phyloP scores from a whole-genome alignment of 1,140 invertebrate genomes.

The Maniola jurtina region DNA sequence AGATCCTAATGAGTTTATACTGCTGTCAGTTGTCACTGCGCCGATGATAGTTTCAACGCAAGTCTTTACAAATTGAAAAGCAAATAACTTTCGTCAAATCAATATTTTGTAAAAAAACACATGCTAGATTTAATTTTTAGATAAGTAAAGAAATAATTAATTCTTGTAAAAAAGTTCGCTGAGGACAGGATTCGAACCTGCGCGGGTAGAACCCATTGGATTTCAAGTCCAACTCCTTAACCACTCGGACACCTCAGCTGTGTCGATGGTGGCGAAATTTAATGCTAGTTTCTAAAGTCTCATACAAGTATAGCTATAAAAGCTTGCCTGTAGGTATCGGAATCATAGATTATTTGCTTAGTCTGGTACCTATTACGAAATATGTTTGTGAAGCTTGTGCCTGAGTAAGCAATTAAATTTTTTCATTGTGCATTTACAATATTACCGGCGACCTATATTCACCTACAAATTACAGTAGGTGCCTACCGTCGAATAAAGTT shows the following conservation, averaged over 20 bases:
- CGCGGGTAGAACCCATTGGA: constrained; percentile 30
- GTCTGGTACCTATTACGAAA: neutral
- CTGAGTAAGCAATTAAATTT: neutral
- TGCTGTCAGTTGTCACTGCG: no score
- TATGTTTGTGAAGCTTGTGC: neutral
- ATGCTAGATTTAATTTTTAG: neutral
- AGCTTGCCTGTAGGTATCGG: no score
- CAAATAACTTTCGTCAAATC: no score
- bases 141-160: neutral
- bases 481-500: no score
- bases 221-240: constrained; percentile 32
- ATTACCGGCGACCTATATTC: no score
- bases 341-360: no score
- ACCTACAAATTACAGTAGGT: no score
- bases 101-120: neutral
- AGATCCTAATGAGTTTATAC: no score
- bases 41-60: no score
- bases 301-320: neutral
- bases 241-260: constrained; percentile 27
- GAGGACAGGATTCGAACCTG: constrained; percentile 24
- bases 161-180: constrained; percentile 2
- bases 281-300: neutral
- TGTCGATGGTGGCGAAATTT: neutral
- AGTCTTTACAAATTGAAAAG: no score
- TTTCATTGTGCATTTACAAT: no score